Evolutionary conservation across 2,888 invertebrate genomes (phyloP).

Genomic region (Megaustenia siamemsis): DNA sequence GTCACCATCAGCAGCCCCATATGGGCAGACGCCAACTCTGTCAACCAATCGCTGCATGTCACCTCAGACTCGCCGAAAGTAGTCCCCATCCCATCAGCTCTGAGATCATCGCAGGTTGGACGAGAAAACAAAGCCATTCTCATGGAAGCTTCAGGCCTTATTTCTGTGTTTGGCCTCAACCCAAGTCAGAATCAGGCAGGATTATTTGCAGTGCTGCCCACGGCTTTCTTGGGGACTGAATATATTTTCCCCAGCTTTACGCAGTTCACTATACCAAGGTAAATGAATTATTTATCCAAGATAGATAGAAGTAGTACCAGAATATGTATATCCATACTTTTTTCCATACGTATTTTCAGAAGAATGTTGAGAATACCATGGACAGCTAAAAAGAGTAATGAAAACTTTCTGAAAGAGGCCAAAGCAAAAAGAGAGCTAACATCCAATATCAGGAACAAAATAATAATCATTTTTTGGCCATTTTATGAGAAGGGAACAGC

Average conservation of each 20-base stretch:
- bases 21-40: background rate
- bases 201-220: constrained; percentile 18
- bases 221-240: constrained; percentile 12
- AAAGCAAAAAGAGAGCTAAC: too few relatives aligned
- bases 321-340: too few relatives aligned
- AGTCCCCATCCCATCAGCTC: background rate
- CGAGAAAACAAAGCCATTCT: constrained; percentile 19
- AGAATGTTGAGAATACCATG: too few relatives aligned
- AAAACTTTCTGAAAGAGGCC: too few relatives aligned
- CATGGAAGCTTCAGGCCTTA: background rate
- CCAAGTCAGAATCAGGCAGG: constrained; percentile 26
- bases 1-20: constrained; percentile 11
- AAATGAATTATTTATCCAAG: background rate
- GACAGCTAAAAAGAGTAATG: too few relatives aligned
- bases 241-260: constrained; percentile 39
- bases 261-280: constrained; percentile 15
- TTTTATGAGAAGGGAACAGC: too few relatives aligned
- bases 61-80: background rate
- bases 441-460: too few relatives aligned
- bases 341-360: too few relatives aligned
- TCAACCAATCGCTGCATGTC: constrained; percentile 16
- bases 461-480: too few relatives aligned
- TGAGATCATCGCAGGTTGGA: constrained; percentile 1
- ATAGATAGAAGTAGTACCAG: too few relatives aligned
- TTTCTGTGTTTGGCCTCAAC: constrained; percentile 37